Conservation (phyloP, 2,113 vertebrate genomes). For the Corythaixoides concolor region DNA sequence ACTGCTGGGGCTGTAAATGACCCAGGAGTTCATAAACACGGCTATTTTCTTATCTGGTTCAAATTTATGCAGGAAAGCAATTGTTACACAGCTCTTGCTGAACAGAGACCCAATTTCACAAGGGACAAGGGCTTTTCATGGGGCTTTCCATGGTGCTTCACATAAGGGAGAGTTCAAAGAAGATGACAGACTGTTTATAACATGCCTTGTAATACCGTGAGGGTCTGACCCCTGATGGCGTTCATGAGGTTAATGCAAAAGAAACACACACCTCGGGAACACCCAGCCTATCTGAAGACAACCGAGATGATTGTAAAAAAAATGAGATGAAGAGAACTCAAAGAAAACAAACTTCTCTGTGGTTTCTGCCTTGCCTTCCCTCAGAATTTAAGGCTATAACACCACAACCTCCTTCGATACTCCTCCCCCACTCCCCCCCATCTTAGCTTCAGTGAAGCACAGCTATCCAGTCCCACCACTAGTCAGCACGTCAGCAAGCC, state of each 20-base stretch:
- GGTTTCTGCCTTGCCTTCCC: background rate
- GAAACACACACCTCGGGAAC: background rate
- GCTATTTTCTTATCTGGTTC: constrained; percentile 32
- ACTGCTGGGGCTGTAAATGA: constrained; percentile 1
- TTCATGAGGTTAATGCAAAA: background rate
- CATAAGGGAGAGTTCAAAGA: background rate
- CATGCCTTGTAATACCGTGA: background rate
- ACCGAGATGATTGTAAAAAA: background rate
- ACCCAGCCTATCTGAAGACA: background rate
- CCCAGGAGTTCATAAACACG: constrained; percentile 21
- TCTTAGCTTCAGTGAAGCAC: background rate
- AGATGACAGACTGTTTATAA: constrained; percentile 4
- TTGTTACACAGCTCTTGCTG: background rate
- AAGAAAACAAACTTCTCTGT: background rate
- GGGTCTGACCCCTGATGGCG: background rate
- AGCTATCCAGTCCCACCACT: background rate
- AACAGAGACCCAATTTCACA: background rate
- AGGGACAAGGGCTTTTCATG: background rate
- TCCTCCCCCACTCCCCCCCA: background rate
- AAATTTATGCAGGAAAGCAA: constrained; percentile 19
- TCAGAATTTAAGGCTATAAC: background rate
- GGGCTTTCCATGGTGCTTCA: background rate
- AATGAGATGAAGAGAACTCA: background rate
- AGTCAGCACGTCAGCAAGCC: background rate
- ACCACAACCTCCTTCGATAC: background rate